Base-by-base conservation (phyloP, 2,888 invertebrate species). In the Ephialtes manifestator region DNA sequence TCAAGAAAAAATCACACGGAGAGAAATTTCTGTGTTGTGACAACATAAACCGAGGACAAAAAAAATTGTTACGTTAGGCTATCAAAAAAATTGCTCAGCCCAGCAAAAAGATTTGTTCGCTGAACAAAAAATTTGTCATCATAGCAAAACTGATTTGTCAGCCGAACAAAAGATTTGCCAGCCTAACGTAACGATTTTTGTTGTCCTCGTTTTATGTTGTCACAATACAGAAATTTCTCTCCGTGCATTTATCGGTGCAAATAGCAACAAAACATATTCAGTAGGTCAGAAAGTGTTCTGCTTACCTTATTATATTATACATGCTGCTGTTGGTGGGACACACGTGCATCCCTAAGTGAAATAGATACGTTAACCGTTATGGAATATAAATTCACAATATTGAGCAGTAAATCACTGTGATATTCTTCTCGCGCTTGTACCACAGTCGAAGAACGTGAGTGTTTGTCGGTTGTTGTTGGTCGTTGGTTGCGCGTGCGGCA, bases 341-440 rank as follows among this genome's bases (percentile, higher is more conserved):
- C 75, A 72, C 76, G 80, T 67, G 82, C 24, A 71, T 24, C 46
- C 51, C 53, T 89, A 90, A 93, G 91, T 92, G 92, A 93, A 93
- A 93, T 92, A 92, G 92, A 93, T 91, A 92, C 91, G 92, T 92
- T 90, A 91, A 72, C 89, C 83, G 87, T 91, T 90, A 91, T 91
- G 91, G 92, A 92, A 92, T 93, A 93, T 93, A 92, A 93, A 92
- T 93, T 91, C 88, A 89, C 90, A 89, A 92, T 92, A 93, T 93
- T 91, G 91, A 89, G 90, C 91, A 85, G 90, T 94, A 94, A 94
- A 94, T 94, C 93, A 93, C 86, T 67, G 88, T 76, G 86, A 88
- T 90, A 92, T 92, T 90, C 88, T 91, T 90, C 86, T 72, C 60
- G 68, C 72, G 63, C 28, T 24, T 46, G 31, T 51, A 31, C n/a